phyloP scores from a whole-genome alignment of 2,797 vertebrate species.

The Phrynocephalus vlangalii region DNA sequence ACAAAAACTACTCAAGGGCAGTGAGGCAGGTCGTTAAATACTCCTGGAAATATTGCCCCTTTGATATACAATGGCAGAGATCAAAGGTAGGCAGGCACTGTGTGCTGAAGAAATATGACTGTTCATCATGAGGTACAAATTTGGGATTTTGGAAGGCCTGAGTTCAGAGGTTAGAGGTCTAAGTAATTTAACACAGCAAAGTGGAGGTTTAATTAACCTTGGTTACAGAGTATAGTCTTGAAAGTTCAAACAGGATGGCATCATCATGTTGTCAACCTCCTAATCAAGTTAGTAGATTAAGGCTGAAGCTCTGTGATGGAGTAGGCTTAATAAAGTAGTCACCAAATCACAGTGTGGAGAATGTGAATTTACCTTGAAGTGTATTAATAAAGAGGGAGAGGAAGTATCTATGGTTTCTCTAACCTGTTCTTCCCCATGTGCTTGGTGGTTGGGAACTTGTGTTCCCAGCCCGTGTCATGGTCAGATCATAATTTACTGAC shows the following conservation, averaged over 20 bases:
- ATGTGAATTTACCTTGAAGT: constrained; percentile 5
- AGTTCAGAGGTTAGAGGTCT: not conserved
- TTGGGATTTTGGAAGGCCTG: not conserved
- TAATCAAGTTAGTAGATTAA: not conserved
- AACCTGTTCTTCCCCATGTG: not conserved
- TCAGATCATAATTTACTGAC: too few species aligned
- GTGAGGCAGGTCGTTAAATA: constrained; percentile 5
- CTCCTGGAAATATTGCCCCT: not conserved
- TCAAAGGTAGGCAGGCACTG: not conserved
- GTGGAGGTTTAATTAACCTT: constrained; percentile 26
- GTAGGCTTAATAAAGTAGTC: not conserved
- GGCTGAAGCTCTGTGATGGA: not conserved
- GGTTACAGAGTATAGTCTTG: not conserved
- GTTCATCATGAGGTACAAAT: constrained; percentile 5
- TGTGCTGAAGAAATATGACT: not conserved
- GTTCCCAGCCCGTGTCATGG: too few species aligned
- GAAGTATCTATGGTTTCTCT: not conserved
- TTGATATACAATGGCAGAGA: not conserved
- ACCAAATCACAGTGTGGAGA: not conserved
- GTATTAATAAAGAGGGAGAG: not conserved
- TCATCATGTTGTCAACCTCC: not conserved
- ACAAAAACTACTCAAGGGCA: not conserved
- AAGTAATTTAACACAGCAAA: not conserved
- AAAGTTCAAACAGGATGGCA: not conserved
- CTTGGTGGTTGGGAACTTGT: too few species aligned